phyloP scores from a whole-genome alignment of 2,113 vertebrate species.

The Catharus bicknelli region DNA sequence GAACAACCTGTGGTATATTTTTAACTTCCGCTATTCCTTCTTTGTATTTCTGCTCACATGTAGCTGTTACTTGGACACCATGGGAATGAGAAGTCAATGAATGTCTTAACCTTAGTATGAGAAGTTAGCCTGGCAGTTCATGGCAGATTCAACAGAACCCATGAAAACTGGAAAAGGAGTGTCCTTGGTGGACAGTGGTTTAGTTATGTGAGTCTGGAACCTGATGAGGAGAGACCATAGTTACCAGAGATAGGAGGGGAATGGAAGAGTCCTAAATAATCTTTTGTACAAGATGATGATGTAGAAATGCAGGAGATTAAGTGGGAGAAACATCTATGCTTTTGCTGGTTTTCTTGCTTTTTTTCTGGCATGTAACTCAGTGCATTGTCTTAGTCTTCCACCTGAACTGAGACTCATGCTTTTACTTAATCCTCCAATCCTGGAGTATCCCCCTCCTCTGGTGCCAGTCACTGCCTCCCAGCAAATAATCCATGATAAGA shows the following conservation, averaged over 20 bases:
- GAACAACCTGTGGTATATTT: background rate
- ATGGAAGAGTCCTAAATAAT: background rate
- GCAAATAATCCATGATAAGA: background rate
- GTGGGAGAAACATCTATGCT: background rate
- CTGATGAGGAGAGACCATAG: fast-evolving
- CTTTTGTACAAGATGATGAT: background rate
- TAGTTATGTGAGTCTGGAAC: background rate
- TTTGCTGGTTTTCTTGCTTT: background rate
- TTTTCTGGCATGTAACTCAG: fast-evolving
- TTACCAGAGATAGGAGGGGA: background rate
- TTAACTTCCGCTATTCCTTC: background rate
- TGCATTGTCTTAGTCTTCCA: background rate
- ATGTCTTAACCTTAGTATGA: background rate
- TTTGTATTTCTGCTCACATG: background rate
- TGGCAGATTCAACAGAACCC: background rate
- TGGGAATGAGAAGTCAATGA: background rate
- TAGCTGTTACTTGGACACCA: background rate
- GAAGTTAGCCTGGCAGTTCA: background rate
- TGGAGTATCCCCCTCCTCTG: background rate
- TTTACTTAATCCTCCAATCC: background rate
- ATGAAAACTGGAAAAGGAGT: background rate
- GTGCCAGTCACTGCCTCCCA: background rate
- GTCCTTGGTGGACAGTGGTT: background rate
- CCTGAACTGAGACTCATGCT: background rate
- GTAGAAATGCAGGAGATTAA: background rate